These are phyloP conservation scores for Tupaia chinensis DNA, from an alignment of 2,113 vertebrate genomes.

Conservation along the genomic window DNA sequence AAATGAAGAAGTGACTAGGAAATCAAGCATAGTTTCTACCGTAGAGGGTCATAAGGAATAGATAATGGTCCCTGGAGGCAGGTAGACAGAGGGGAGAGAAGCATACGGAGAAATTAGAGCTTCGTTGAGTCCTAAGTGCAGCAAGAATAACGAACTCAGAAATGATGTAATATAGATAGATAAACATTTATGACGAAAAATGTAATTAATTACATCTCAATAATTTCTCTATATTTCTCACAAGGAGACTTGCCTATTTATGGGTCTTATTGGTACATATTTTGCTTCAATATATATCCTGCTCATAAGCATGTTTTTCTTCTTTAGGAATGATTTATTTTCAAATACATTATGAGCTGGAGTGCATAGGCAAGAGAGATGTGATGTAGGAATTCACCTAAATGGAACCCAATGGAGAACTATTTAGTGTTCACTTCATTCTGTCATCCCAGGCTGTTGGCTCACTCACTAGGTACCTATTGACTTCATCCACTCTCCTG, in stretches of 20 bases:
- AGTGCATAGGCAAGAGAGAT: neutral
- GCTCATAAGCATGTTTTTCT: neutral
- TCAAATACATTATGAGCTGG: neutral
- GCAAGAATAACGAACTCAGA: conserved; percentile 21
- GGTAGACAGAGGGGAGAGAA: neutral
- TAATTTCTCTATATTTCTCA: conserved; percentile 5
- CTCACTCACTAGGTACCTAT: neutral
- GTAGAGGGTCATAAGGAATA: neutral
- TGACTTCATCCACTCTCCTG: neutral
- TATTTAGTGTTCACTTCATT: neutral
- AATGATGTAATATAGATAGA: neutral
- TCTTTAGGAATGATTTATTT: conserved; percentile 17
- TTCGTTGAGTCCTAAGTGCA: neutral
- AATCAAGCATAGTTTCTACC: neutral
- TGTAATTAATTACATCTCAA: conserved; percentile 22
- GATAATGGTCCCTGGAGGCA: neutral
- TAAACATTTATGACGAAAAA: conserved; percentile 10
- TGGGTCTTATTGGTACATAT: neutral
- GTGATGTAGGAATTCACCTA: neutral
- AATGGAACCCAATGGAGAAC: neutral
- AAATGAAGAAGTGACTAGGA: conserved; percentile 25
- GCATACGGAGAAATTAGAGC: neutral
- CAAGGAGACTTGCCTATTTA: conserved; percentile 4
- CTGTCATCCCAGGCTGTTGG: neutral
- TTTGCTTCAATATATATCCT: neutral